These are phyloP conservation scores for Stenodera caucasica DNA, from an alignment of 2,888 invertebrate species.

Conservation along the genomic window DNA sequence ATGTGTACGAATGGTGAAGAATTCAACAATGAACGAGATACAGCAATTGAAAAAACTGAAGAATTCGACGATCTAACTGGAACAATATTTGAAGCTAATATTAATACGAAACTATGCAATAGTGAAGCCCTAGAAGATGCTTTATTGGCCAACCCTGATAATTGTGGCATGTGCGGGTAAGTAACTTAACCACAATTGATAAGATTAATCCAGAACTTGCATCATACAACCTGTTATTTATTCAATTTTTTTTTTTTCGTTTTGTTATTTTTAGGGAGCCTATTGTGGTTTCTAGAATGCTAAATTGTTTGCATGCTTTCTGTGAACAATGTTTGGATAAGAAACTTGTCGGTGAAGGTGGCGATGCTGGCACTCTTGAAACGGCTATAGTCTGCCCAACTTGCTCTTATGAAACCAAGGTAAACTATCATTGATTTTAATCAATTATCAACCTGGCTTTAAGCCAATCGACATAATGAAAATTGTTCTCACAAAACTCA, in stretches of 20 bases:
- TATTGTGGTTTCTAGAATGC: slow-evolving; percentile 79
- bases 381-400: slow-evolving; percentile 73
- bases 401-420: slow-evolving; percentile 85
- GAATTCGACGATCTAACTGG: slow-evolving; percentile 49
- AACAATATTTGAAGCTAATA: slow-evolving; percentile 51
- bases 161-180: slow-evolving; percentile 56
- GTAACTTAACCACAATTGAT: slow-evolving; percentile 20
- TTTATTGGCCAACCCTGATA: slow-evolving; percentile 54
- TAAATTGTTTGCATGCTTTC: slow-evolving; percentile 93
- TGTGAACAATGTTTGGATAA: slow-evolving; percentile 90
- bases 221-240: too few relatives aligned
- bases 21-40: slow-evolving; percentile 30
- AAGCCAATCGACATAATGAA: too few relatives aligned
- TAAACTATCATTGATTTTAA: slow-evolving; percentile 55
- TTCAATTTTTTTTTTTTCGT: not conserved
- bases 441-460: not conserved
- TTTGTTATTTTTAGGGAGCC: slow-evolving; percentile 61
- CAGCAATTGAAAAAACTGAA: slow-evolving; percentile 42
- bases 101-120: slow-evolving; percentile 44
- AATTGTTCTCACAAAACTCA: too few relatives aligned
- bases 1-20: slow-evolving; percentile 37
- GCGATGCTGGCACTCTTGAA: slow-evolving; percentile 67
- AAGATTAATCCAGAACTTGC: too few relatives aligned
- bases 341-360: slow-evolving; percentile 71
- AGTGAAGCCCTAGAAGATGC: slow-evolving; percentile 53